Conservation (phyloP, 1,140 invertebrate genomes). For the Heliconius eleuchia region DNA sequence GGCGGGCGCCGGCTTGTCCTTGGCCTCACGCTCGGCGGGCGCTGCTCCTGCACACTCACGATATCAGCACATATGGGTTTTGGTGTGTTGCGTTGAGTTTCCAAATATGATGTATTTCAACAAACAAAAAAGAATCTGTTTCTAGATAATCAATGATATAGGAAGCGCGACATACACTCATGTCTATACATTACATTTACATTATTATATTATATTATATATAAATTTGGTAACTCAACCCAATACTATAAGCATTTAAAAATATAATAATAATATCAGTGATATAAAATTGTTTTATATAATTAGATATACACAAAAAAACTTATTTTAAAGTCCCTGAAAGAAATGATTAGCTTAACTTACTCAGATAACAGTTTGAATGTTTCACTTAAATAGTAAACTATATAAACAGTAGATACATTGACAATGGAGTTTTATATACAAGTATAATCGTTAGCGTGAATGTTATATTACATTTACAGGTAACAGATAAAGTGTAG, state of each 20-base stretch:
- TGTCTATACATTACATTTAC: background rate
- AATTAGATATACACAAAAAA: background rate
- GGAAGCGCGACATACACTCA: no score
- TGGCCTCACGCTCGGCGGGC: constrained; percentile 52
- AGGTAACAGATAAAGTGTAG: background rate
- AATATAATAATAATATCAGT: constrained; percentile 44
- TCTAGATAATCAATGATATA: no score
- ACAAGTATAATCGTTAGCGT: background rate
- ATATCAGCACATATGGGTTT: constrained; percentile 41
- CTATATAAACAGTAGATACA: constrained; percentile 7
- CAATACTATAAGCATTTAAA: background rate
- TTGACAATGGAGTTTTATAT: background rate
- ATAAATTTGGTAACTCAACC: background rate
- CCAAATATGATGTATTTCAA: background rate
- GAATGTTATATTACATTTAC: background rate
- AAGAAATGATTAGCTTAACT: constrained; percentile 15
- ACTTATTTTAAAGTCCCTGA: constrained; percentile 10
- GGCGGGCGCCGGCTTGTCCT: constrained; percentile 64
- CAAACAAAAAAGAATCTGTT: no score
- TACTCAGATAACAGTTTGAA: constrained; percentile 2
- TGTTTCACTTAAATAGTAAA: constrained; percentile 1
- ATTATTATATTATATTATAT: background rate
- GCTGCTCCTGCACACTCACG: constrained; percentile 61
- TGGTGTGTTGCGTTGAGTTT: background rate
- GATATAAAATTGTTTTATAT: constrained; percentile 5